Percentiles rank a stretch among this genome's conserved stretches.
phyloP scores from a whole-genome alignment of 2,797 vertebrate species.

The Aulostomus chinensis region DNA sequence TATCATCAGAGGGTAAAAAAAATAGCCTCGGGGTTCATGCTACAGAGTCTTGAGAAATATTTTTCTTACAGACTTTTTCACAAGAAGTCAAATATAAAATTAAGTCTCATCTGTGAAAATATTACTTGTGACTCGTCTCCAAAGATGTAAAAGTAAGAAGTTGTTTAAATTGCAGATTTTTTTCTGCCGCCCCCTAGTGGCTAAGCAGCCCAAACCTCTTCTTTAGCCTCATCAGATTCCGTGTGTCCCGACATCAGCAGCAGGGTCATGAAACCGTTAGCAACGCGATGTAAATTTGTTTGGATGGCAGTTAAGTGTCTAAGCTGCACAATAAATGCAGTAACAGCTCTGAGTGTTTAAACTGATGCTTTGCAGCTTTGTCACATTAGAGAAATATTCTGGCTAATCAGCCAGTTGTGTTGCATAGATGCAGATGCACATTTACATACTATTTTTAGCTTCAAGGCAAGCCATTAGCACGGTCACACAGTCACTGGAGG shows the following conservation, averaged over 20 bases:
- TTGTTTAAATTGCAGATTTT: no score
- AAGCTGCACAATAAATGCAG: background rate
- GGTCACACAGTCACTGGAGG: slow-evolving; percentile 36
- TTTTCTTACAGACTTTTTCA: no score
- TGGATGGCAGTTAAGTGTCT: background rate
- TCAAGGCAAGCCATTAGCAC: slow-evolving; percentile 8
- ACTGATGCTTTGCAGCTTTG: slow-evolving; percentile 1
- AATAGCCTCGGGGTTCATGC: no score
- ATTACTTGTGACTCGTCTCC: no score
- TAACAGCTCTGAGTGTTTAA: slow-evolving; percentile 1
- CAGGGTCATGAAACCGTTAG: background rate
- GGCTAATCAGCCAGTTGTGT: slow-evolving; percentile 24
- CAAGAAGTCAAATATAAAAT: no score
- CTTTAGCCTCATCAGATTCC: no score
- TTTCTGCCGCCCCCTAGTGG: background rate
- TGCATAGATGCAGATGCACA: slow-evolving; percentile 9
- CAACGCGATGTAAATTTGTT: background rate
- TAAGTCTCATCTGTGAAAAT: no score
- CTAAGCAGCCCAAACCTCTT: no score
- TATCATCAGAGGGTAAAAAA: no score
- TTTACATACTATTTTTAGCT: slow-evolving; percentile 30
- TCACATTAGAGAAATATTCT: slow-evolving; percentile 9
- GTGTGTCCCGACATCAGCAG: background rate
- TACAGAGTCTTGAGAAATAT: no score
- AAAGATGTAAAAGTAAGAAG: no score